Evolutionary conservation across 2,797 vertebrate species (phyloP).

Genomic region (Epinephelus awoara): DNA sequence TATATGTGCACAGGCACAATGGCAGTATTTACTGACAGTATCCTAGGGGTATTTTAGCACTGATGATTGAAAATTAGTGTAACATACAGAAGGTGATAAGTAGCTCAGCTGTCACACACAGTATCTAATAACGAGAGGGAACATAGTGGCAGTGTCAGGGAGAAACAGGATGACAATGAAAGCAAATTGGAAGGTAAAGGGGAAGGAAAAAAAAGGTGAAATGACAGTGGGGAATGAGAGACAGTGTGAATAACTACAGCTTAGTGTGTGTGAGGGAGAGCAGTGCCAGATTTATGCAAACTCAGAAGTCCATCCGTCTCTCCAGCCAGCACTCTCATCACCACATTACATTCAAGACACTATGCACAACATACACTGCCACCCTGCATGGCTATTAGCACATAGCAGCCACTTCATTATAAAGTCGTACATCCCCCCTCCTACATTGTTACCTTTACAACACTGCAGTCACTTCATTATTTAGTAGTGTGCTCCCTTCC

Average conservation of each 20-base stretch:
- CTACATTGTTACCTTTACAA: conserved; percentile 54
- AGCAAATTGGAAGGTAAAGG: conserved; percentile 36
- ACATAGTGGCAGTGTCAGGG: conserved; percentile 19
- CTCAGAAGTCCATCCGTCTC: conserved; percentile 20
- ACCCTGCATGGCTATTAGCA: conserved; percentile 26
- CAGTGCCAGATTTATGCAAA: conserved; percentile 11
- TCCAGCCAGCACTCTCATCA: conserved; percentile 12
- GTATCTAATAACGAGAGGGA: conserved; percentile 44
- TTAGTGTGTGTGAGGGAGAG: conserved; percentile 28
- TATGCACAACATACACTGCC: background rate
- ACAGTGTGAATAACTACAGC: conserved; percentile 28
- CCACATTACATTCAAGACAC: conserved; percentile 16
- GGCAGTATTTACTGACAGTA: conserved; percentile 41
- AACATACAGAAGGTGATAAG: conserved; percentile 47
- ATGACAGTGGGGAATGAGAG: background rate
- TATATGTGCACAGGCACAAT: conserved; percentile 7
- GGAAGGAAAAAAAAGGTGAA: conserved; percentile 16
- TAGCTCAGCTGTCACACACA: conserved; percentile 48
- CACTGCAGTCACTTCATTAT: conserved; percentile 70
- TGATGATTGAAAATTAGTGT: conserved; percentile 56
- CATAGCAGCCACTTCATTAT: conserved; percentile 35
- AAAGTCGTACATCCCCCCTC: conserved; percentile 12
- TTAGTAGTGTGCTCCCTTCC: conserved; percentile 60
- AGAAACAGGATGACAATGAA: conserved; percentile 7
- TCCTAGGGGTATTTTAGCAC: conserved; percentile 24